Evolutionary conservation across 92 coral and sea anemone species (phyloP), one percentile per base, ranked within the genome.

Genomic region (Paragorgia papillata): DNA sequence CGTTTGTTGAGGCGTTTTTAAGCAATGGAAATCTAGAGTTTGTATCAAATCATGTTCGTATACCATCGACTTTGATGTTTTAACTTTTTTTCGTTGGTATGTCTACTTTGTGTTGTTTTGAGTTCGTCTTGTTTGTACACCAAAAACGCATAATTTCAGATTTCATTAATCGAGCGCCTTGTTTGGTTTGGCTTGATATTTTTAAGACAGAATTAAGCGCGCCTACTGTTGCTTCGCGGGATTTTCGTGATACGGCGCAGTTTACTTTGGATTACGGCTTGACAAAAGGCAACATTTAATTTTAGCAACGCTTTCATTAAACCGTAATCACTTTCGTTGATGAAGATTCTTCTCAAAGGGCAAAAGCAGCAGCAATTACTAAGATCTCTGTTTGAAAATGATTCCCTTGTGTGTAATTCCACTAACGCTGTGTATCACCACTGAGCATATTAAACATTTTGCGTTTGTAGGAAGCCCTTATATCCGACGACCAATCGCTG

Each of bases 401-500:
- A n/a, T 25, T 33, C 44, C 33, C 65, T 22, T 71, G 49, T n/a
- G 78, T 66, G n/a, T 12, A 37, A 44, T 49, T 68, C 59, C 26
- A 68, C 50, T 68, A 27, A n/a, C n/a, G n/a, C n/a, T 68, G 24
- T 25, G 13, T 26, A n/a, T 18, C 26, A 44, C 59, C 48, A 22
- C 37, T n/a, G n/a, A 29, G 73, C 15, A 6, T n/a, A 15, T 46
- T 46, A 2, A 46, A 7, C 53, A 46, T 15, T n/a, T 46, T 46
- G 7, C 53, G 33, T 75, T 25, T 60, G 55, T 46, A 83, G 87
- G 87, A 83, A 50, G 79, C 87, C 0, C 62, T 94, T 49, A 87
- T 91, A 24, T 58, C 92, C 1, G 99, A 95, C 43, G 99, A 95
- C 31, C 99, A 95, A 57, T 95, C 99, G 12, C 77, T 95, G 29